Evolutionary conservation across 2,888 invertebrate genomes (phyloP).

Genomic region (Himalopsyche kuldschensis): DNA sequence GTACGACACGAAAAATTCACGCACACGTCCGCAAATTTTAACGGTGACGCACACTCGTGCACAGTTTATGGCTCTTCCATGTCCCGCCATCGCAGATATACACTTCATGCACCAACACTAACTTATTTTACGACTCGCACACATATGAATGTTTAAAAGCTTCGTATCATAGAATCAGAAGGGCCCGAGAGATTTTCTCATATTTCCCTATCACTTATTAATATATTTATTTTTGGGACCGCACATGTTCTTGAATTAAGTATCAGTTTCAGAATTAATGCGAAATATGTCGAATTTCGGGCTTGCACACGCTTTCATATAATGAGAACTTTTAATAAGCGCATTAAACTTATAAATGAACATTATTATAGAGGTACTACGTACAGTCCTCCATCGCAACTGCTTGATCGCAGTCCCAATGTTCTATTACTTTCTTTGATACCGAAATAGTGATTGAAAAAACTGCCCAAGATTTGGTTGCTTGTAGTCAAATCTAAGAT

Average conservation of each 20-base stretch:
- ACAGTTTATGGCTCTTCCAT: not conserved
- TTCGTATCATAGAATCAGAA: not conserved
- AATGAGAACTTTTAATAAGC: too few relatives aligned
- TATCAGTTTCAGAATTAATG: not conserved
- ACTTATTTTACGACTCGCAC: not conserved
- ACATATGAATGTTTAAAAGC: not conserved
- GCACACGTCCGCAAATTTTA: not conserved
- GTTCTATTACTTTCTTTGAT: too few relatives aligned
- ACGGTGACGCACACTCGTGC: not conserved
- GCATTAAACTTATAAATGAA: too few relatives aligned
- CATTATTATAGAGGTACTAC: too few relatives aligned
- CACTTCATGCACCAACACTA: not conserved
- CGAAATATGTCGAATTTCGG: not conserved
- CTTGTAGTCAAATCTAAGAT: too few relatives aligned
- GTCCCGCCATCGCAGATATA: not conserved
- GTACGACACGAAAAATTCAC: constrained; percentile 1
- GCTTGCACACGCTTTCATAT: not conserved
- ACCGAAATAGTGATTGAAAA: too few relatives aligned
- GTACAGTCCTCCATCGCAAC: too few relatives aligned
- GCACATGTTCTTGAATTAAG: not conserved
- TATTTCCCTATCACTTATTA: not conserved
- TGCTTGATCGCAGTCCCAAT: too few relatives aligned
- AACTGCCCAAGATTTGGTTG: too few relatives aligned
- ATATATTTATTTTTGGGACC: not conserved
- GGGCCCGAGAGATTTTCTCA: not conserved